phyloP scores from a whole-genome alignment of 2,113 vertebrate species.

The Phyllostomus hastatus region DNA sequence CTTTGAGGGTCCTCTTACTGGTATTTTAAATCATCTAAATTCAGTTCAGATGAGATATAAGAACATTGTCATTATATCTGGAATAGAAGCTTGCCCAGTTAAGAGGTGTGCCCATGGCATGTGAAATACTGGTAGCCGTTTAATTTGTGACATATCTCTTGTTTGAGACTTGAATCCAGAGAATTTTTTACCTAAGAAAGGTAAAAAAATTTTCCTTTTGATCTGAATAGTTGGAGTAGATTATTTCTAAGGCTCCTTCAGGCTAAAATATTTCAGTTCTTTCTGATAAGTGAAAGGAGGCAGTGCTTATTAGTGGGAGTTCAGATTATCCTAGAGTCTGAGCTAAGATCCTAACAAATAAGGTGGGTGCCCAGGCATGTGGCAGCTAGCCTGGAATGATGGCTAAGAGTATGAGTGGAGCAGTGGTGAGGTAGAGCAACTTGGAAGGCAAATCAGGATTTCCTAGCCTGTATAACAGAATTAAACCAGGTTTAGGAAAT shows the following conservation, averaged over 20 bases:
- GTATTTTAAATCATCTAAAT: not conserved
- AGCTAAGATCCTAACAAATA: not conserved
- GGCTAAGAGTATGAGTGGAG: not conserved
- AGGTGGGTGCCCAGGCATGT: not conserved
- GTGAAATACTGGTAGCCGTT: not conserved
- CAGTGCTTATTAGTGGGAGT: not conserved
- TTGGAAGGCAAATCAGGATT: not conserved
- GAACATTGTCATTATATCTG: not conserved
- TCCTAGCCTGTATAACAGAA: not conserved
- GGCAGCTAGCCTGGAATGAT: not conserved
- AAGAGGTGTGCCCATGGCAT: not conserved
- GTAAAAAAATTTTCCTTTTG: not conserved
- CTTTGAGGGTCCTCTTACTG: not conserved
- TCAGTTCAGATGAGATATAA: not conserved
- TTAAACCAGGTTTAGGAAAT: not conserved
- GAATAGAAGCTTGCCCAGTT: not conserved
- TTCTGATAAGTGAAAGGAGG: not conserved
- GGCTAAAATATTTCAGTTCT: not conserved
- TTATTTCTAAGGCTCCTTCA: not conserved
- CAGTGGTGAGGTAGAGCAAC: not conserved
- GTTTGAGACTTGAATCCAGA: not conserved
- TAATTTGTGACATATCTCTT: not conserved
- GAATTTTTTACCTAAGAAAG: not conserved
- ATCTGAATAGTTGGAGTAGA: not conserved
- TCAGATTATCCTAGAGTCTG: not conserved